These are phyloP conservation scores for Melanerpes formicivorus DNA, from an alignment of 2,113 vertebrate species.

Conservation along the genomic window DNA sequence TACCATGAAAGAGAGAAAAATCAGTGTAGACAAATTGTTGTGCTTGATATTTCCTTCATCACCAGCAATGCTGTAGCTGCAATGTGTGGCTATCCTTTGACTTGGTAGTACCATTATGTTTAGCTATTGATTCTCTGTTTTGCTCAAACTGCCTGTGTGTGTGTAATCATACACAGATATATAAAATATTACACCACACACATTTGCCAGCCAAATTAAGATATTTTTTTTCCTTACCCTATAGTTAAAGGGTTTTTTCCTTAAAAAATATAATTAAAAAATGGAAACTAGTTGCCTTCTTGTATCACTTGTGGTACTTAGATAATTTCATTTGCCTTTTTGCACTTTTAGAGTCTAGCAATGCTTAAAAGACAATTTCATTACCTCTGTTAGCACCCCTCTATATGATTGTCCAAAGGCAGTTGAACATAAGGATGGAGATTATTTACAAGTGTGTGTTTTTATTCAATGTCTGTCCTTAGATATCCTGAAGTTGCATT, in stretches of 20 bases:
- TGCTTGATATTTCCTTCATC: not conserved
- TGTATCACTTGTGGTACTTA: not conserved
- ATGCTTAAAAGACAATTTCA: constrained; percentile 11
- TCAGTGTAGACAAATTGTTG: not conserved
- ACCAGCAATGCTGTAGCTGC: not conserved
- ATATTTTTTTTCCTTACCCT: not conserved
- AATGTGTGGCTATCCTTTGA: not conserved
- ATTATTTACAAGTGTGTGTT: not conserved
- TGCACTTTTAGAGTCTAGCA: not conserved
- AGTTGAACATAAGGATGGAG: not conserved
- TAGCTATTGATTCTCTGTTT: not conserved
- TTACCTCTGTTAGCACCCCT: not conserved
- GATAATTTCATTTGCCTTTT: not conserved
- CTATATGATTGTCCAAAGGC: not conserved
- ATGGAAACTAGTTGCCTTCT: not conserved
- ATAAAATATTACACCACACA: not conserved
- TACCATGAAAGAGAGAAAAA: not conserved
- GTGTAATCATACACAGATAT: not conserved
- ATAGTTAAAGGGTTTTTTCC: not conserved
- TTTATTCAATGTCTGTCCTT: constrained; percentile 8
- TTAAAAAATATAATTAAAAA: not conserved
- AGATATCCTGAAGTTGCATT: constrained; percentile 25
- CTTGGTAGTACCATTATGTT: not conserved
- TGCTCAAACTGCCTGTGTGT: not conserved
- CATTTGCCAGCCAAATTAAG: not conserved